Conservation (phyloP, 2,888 invertebrate genomes). For the Spodoptera littoralis region DNA sequence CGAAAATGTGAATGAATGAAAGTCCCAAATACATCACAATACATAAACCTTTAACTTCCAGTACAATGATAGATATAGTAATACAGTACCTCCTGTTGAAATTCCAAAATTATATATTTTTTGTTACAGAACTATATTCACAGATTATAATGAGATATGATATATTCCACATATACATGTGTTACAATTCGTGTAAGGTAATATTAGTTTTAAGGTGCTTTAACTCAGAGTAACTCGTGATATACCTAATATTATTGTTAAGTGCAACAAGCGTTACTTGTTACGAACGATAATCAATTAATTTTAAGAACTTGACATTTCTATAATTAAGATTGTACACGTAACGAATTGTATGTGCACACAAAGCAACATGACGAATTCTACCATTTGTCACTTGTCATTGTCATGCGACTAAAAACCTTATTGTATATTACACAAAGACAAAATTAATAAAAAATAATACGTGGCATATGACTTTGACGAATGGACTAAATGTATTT, state of each 20-base stretch:
- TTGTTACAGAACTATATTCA: slow-evolving; percentile 79
- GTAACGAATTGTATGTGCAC: slow-evolving; percentile 53
- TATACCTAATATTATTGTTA: slow-evolving; percentile 72
- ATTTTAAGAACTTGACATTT: slow-evolving; percentile 63
- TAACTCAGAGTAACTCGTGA: slow-evolving; percentile 84
- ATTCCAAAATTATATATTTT: slow-evolving; percentile 81
- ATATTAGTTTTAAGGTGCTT: slow-evolving; percentile 83
- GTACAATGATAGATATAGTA: slow-evolving; percentile 73
- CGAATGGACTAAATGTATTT: slow-evolving; percentile 45
- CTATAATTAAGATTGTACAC: slow-evolving; percentile 51
- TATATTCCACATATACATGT: slow-evolving; percentile 74
- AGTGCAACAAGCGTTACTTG: slow-evolving; percentile 62
- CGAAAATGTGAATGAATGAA: slow-evolving; percentile 54
- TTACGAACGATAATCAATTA: slow-evolving; percentile 63
- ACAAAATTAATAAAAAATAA: slow-evolving; percentile 38
- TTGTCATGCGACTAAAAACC: slow-evolving; percentile 38
- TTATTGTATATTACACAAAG: slow-evolving; percentile 36
- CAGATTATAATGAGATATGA: slow-evolving; percentile 70
- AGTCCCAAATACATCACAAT: slow-evolving; percentile 67
- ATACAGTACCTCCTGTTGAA: slow-evolving; percentile 83
- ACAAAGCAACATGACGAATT: slow-evolving; percentile 46
- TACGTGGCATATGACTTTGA: slow-evolving; percentile 46
- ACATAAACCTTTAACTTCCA: slow-evolving; percentile 72
- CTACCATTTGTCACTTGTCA: slow-evolving; percentile 52
- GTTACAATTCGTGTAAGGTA: slow-evolving; percentile 72